Percentiles rank a stretch among this genome's conserved stretches.
phyloP scores from a whole-genome alignment of 2,113 vertebrate species.

The Pteropus alecto region DNA sequence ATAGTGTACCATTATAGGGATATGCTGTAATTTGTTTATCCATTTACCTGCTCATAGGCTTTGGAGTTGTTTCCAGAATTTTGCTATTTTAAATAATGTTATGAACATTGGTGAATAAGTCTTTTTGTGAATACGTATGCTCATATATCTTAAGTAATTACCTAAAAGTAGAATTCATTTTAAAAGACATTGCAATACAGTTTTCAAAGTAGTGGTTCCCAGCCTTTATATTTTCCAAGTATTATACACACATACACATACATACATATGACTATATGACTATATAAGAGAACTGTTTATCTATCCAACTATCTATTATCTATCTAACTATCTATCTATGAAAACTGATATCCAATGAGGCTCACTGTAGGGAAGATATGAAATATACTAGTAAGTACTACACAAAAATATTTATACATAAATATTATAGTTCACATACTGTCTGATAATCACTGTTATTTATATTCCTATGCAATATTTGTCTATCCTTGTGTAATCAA shows the following conservation, averaged over 20 bases:
- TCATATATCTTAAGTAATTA: not conserved
- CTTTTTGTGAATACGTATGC: not conserved
- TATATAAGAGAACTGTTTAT: not conserved
- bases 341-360: not conserved
- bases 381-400: not conserved
- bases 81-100: not conserved
- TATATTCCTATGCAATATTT: not conserved
- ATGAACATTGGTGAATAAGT: not conserved
- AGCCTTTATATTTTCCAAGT: not conserved
- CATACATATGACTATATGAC: not conserved
- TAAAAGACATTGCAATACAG: not conserved
- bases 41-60: not conserved
- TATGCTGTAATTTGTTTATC: not conserved
- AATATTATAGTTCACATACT: not conserved
- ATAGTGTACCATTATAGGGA: not conserved
- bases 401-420: not conserved
- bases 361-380: not conserved
- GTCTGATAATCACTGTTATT: not conserved
- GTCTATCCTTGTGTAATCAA: not conserved
- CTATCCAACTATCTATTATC: not conserved
- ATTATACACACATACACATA: not conserved
- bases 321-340: not conserved
- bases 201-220: not conserved
- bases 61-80: not conserved
- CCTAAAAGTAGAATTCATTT: not conserved